A percentile compares a stretch with the other conserved stretches of the same genome.
Evolutionary conservation across 2,113 vertebrate species (phyloP).

Genomic region (Scatophagus argus): DNA sequence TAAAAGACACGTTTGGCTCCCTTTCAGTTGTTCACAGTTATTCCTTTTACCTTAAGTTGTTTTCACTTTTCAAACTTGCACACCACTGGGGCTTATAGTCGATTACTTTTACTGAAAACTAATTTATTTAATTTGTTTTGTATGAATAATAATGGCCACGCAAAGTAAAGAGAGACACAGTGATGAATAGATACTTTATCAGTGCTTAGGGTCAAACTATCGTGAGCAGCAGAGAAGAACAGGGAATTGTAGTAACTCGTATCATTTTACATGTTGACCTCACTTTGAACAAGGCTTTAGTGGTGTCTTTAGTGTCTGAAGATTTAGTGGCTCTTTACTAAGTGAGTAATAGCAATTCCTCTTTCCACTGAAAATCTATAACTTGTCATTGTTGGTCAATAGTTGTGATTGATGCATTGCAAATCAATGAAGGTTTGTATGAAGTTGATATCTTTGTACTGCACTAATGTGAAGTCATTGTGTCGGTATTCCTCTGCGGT

Average conservation of each 20-base stretch:
- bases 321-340: conserved; percentile 1
- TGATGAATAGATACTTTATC: conserved; percentile 11
- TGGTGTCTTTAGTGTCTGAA: too few relatives aligned
- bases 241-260: conserved; percentile 10
- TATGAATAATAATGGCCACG: neutral
- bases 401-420: conserved; percentile 39
- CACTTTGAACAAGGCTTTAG: conserved; percentile 7
- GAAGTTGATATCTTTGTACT: conserved; percentile 16
- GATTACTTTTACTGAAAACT: conserved; percentile 5
- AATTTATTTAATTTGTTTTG: neutral
- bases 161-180: neutral
- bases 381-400: conserved; percentile 33
- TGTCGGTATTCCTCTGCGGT: conserved; percentile 6
- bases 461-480: neutral
- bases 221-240: neutral
- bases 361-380: conserved; percentile 50
- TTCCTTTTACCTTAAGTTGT: conserved; percentile 24
- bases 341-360: neutral
- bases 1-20: conserved; percentile 36
- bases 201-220: conserved; percentile 11
- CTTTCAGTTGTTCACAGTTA: conserved; percentile 12
- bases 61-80: conserved; percentile 1
- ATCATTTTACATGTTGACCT: conserved; percentile 36
- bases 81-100: neutral
- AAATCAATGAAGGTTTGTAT: conserved; percentile 52